These are phyloP conservation scores for Petroica traversi DNA, from an alignment of 2,113 vertebrate genomes.

Conservation along the genomic window DNA sequence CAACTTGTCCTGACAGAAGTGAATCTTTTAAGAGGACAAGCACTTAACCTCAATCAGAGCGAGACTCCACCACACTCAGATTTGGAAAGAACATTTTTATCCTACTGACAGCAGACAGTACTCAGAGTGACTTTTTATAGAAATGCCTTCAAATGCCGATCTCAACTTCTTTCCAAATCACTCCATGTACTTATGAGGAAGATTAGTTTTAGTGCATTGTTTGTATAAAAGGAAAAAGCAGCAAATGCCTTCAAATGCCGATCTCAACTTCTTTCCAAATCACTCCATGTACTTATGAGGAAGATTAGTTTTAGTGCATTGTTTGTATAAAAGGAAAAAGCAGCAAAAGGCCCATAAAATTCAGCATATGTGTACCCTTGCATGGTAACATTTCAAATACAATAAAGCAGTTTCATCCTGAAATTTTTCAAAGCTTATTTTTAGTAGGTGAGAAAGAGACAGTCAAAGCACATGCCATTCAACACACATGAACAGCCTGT, in stretches of 20 bases:
- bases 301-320: not conserved
- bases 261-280: not conserved
- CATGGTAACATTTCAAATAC: not conserved
- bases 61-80: not conserved
- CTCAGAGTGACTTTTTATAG: not conserved
- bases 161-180: not conserved
- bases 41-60: not conserved
- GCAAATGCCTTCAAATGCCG: not conserved
- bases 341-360: accelerated
- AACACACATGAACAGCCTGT: not conserved
- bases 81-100: not conserved
- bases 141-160: not conserved
- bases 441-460: not conserved
- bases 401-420: not conserved
- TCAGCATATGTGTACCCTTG: not conserved
- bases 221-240: too few species aligned
- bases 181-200: not conserved
- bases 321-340: not conserved
- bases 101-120: not conserved
- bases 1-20: not conserved
- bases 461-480: not conserved
- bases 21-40: not conserved
- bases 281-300: not conserved
- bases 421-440: not conserved
- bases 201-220: not conserved